Base-by-base conservation (phyloP, 2,113 vertebrate genomes). In the Platysternon megacephalum region DNA sequence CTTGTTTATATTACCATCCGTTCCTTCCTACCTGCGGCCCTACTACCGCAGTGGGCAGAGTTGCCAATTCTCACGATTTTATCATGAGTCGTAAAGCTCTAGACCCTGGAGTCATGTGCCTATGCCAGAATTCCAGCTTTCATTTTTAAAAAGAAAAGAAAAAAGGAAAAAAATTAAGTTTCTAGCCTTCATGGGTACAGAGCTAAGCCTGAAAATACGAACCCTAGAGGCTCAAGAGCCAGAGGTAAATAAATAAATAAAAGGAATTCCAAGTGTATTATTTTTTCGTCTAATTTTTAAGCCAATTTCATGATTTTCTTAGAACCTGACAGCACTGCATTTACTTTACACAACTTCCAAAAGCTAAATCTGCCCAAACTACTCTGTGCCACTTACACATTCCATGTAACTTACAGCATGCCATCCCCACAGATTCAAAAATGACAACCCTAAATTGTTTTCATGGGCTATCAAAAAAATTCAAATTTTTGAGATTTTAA, bases 401-500 rank as follows among this genome's bases (percentile, higher is more conserved):
- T 61, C 58, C 12, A 28, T 52, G 44, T 2, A 29, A 29, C 12
- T 2, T 21, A 56, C 51, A 90, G 81, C 2, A 7, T 35, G 32
- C 1, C 19, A 3, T 35, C 12, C 85, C 24, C 26, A 32, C 35
- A 16, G n/a, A 11, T 85, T 24, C 49, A 42, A 56, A 21, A 4
- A n/a, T 61, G 3, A 89, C 39, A 7, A 12, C 56, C 88, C 86
- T 81, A 86, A 80, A 48, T 0, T 7, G 17, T 51, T 82, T 6
- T 2, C 44, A 82, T 46, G 6, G 26, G 16, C 2, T 7, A 14
- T 44, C 52, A 52, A 74, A 22, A 72, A 85, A 11, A 42, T 44
- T 28, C 49, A 53, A 17, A 13, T 32, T 7, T 61, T 14, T 6
- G 4, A 2, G n/a, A 0, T 0, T 48, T 35, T 14, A 0, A 1